Evolutionary conservation across 2,888 invertebrate species (phyloP).

Genomic region (Drosophila emarginata): DNA sequence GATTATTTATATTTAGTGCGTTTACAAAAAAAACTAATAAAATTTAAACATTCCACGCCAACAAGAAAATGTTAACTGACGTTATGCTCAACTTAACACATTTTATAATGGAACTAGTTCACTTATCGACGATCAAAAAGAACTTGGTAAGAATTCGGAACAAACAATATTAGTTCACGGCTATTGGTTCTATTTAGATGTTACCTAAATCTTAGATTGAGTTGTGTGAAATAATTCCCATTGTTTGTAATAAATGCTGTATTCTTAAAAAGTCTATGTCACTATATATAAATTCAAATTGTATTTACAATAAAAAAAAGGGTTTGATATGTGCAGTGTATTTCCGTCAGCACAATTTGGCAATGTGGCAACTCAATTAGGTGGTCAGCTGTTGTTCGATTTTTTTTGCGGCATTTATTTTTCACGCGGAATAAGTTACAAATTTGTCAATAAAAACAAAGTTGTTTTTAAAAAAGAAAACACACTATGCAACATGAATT

Average conservation of each 20-base stretch:
- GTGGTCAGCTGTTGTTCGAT: background rate
- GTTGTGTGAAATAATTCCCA: no score
- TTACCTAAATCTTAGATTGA: no score
- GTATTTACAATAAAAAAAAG: background rate
- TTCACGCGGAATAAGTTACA: background rate
- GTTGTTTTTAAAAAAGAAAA: background rate
- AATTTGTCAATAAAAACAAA: background rate
- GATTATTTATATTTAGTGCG: slow-evolving; percentile 4
- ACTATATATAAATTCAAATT: background rate
- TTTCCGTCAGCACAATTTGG: background rate
- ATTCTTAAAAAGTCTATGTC: background rate
- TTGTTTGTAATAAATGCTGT: background rate
- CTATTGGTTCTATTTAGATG: no score
- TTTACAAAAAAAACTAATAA: slow-evolving; percentile 32
- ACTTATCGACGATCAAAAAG: background rate
- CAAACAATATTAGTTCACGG: no score
- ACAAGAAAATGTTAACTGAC: slow-evolving; percentile 19
- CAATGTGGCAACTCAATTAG: background rate
- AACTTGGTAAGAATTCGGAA: no score
- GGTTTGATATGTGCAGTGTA: background rate
- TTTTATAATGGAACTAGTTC: background rate
- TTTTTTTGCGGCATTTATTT: background rate
- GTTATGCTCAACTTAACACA: background rate
- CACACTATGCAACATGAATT: slow-evolving; percentile 14
- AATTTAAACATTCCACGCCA: slow-evolving; percentile 43